Conservation (phyloP, 2,113 vertebrate genomes). For the Ia io region DNA sequence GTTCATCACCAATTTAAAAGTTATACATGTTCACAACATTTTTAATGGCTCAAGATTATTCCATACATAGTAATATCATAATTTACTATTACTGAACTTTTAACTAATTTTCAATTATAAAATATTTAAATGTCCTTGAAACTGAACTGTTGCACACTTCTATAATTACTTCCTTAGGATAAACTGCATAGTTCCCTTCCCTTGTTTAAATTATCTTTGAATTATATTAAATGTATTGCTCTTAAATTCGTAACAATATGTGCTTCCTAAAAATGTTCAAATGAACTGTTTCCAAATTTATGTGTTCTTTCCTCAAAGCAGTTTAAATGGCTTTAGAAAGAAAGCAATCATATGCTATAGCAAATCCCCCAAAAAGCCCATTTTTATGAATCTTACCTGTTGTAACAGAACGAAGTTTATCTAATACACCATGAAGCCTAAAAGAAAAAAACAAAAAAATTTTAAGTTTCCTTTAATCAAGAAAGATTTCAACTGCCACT, state of each 20-base stretch:
- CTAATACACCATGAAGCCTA: constrained; percentile 96
- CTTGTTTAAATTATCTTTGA: background rate
- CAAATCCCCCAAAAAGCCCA: background rate
- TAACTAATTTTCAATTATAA: constrained; percentile 24
- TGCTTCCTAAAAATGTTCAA: constrained; percentile 11
- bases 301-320: background rate
- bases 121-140: background rate
- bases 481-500: constrained; percentile 13
- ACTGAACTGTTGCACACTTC: background rate
- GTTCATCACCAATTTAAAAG: constrained; percentile 9
- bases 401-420: constrained; percentile 95
- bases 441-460: constrained; percentile 57
- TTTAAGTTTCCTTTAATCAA: constrained; percentile 19
- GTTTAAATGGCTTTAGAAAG: background rate
- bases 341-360: background rate
- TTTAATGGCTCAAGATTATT: background rate
- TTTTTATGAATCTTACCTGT: constrained; percentile 86
- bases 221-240: constrained; percentile 1
- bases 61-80: background rate
- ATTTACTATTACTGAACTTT: background rate
- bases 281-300: constrained; percentile 27
- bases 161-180: background rate
- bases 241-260: background rate
- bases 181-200: background rate
- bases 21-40: background rate